Evolutionary conservation across 2,888 invertebrate genomes (phyloP).

Genomic region (Callinectes sapidus): DNA sequence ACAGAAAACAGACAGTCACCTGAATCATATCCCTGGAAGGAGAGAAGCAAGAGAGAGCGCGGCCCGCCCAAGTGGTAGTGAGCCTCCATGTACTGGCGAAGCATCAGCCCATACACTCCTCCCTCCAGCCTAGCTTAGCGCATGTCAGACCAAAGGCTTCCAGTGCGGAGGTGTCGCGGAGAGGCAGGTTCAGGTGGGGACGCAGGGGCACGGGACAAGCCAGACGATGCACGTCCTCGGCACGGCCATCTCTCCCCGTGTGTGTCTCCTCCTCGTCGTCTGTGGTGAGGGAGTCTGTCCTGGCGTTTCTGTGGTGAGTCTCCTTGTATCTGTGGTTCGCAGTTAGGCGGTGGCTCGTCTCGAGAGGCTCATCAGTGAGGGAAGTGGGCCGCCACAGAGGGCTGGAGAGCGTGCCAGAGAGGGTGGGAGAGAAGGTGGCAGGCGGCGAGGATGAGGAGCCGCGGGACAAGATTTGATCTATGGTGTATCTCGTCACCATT

Average conservation of each 20-base stretch:
- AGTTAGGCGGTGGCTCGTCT: not conserved
- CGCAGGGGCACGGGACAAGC: conserved; percentile 48
- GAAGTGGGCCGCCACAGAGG: conserved; percentile 1
- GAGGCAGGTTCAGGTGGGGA: not conserved
- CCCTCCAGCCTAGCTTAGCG: conserved; percentile 20
- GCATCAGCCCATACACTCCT: conserved; percentile 44
- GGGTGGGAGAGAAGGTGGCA: not conserved
- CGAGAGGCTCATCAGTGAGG: not conserved
- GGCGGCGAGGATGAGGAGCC: not conserved
- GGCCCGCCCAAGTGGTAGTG: conserved; percentile 41
- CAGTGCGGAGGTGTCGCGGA: not conserved
- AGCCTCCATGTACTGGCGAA: conserved; percentile 54
- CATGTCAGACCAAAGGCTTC: not conserved
- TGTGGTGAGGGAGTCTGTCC: not conserved
- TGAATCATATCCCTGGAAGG: conserved; percentile 45
- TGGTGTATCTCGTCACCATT: conserved; percentile 60
- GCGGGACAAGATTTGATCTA: conserved; percentile 56
- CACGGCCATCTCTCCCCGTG: not conserved
- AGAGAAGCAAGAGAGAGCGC: conserved; percentile 36
- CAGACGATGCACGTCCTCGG: not conserved
- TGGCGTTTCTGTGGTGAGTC: not conserved
- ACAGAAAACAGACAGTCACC: conserved; percentile 33
- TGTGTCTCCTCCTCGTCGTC: not conserved
- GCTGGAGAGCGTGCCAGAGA: not conserved
- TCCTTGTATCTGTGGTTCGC: not conserved